Evolutionary conservation across 92 coral and sea anemone genomes (phyloP).

Genomic region (Epizoanthus illoricatus): DNA sequence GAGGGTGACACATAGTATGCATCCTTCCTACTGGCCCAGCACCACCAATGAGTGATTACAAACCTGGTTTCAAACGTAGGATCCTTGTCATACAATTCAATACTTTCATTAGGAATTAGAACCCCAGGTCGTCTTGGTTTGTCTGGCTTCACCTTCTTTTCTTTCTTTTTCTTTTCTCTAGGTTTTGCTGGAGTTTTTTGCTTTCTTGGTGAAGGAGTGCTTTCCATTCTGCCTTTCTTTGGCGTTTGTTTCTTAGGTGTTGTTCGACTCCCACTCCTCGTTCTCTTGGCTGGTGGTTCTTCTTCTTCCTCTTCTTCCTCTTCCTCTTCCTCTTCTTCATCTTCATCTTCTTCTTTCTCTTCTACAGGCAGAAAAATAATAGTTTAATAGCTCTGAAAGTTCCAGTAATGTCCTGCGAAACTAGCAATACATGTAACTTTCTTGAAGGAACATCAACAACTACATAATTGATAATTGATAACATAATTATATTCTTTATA

Average conservation of each 20-base stretch:
- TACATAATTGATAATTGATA: no score
- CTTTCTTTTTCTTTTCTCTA: slow-evolving; percentile 47
- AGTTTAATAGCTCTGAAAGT: slow-evolving; percentile 7
- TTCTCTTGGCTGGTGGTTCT: slow-evolving; percentile 85
- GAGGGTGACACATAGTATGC: no score
- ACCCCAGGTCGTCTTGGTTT: slow-evolving; percentile 76
- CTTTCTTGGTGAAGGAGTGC: slow-evolving; percentile 57
- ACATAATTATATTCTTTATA: no score
- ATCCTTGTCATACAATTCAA: slow-evolving; percentile 66
- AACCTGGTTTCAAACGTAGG: slow-evolving; percentile 90
- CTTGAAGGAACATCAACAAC: background rate
- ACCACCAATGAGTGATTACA: slow-evolving; percentile 7
- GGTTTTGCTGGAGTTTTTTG: slow-evolving; percentile 55
- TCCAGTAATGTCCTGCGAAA: background rate
- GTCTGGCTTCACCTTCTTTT: slow-evolving; percentile 49
- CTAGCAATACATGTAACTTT: background rate
- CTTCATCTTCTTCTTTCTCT: background rate
- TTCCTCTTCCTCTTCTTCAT: slow-evolving; percentile 55
- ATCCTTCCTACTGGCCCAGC: background rate
- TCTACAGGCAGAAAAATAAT: background rate
- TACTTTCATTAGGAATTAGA: slow-evolving; percentile 62
- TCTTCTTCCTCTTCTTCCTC: slow-evolving; percentile 65
- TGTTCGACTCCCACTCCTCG: slow-evolving; percentile 58
- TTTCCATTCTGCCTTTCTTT: slow-evolving; percentile 47
- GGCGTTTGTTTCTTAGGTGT: slow-evolving; percentile 58